Evolutionary conservation across 1,140 invertebrate species (phyloP).

Genomic region (Delia radicum): DNA sequence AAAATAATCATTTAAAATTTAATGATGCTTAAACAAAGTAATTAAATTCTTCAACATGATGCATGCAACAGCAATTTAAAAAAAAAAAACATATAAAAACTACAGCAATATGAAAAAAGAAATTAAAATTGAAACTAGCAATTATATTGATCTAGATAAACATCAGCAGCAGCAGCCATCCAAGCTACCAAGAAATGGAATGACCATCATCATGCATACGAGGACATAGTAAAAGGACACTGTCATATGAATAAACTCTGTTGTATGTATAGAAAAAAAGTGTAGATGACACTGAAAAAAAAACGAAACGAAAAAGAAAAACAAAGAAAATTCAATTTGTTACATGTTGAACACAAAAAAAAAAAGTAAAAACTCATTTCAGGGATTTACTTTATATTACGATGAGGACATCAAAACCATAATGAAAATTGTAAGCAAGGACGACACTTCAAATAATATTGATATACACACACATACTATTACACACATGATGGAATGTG

Average conservation of each 20-base stretch:
- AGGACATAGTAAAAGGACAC: not conserved
- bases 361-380: not conserved
- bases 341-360: not conserved
- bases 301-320: not conserved
- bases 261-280: no score
- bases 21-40: not conserved
- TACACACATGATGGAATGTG: no score
- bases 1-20: not conserved
- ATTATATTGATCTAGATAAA: not conserved
- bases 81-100: not conserved
- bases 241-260: not conserved
- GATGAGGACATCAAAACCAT: not conserved
- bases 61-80: not conserved
- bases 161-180: not conserved
- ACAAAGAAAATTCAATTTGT: not conserved
- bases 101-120: not conserved
- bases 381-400: not conserved
- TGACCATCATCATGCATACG: not conserved
- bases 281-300: not conserved
- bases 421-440: not conserved
- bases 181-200: not conserved
- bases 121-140: not conserved
- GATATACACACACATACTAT: not conserved
- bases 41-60: slow-evolving; percentile 1
- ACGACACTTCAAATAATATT: not conserved